Evolutionary conservation across 2,888 invertebrate genomes (phyloP), one percentile per base, ranked within the genome.

Genomic region (Acleris cristana): DNA sequence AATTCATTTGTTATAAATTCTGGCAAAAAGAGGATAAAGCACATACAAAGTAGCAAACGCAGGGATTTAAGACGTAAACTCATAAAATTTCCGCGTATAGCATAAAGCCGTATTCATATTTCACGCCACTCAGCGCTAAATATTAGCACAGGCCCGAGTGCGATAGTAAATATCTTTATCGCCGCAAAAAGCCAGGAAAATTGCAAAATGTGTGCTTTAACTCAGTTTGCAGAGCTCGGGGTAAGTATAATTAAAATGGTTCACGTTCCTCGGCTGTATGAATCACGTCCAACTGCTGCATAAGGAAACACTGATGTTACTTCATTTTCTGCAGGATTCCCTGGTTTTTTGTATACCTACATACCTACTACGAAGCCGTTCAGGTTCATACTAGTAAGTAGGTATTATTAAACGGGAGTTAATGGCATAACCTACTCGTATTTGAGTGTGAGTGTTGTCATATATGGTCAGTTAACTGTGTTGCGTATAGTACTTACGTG

Each of bases 101-200:
- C 61, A 55, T 62, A 40, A 66, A 62, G 52, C 66, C 62, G 62
- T 57, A 55, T 62, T 44, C 51, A 45, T 66, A 66, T 52, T 57
- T 66, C 62, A 66, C 61, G 52, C 62, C 52, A 45, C 62, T 57
- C 34, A 26, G 61, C 45, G 66, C 55, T 61, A 65, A 65, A 65
- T 60, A 65, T 65, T 65, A 54, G 60, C 66, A 18, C 49, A 44
- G 52, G 52, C 19, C 61, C 51, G 56, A 62, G 66, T 34, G 51
- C 60, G 56, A 62, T 62, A 66, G 52, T 57, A 66, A 66, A 66
- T 62, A 62, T 62, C 61, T 66, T 66, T 66, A 66, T 62, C 45
- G 45, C 51, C 21, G 30, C 52, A 66, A 66, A 66, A 52, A 66
- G 53, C 45, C 30, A 30, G 19, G 53, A 18, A 61, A 12, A 48